Conservation (phyloP, 1,140 invertebrate species). For the Drosophila nigromelanica region DNA sequence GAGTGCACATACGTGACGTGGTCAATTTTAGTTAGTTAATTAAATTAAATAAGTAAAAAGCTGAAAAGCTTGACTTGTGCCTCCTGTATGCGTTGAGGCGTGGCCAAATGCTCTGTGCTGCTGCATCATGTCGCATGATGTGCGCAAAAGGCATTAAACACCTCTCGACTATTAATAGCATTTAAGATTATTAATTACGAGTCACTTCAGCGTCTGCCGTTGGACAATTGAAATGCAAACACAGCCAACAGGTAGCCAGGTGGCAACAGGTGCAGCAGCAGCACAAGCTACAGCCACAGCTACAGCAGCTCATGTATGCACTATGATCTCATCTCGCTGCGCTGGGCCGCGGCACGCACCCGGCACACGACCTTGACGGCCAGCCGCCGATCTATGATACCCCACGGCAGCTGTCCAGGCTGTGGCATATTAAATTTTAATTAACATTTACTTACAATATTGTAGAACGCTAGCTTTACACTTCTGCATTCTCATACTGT, state of each 20-base stretch:
- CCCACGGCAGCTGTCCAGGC: constrained; percentile 8
- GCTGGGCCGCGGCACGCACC: constrained; percentile 59
- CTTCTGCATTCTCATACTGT: constrained; percentile 36
- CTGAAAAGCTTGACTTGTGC: constrained; percentile 50
- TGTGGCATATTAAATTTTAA: constrained; percentile 65
- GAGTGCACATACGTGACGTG: constrained; percentile 57
- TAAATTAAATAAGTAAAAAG: constrained; percentile 73
- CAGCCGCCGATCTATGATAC: constrained; percentile 11
- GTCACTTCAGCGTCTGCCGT: constrained; percentile 36
- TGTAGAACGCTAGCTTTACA: constrained; percentile 21
- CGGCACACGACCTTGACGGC: constrained; percentile 62
- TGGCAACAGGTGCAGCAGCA: constrained; percentile 61
- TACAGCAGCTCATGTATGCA: constrained; percentile 37
- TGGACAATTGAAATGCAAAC: constrained; percentile 71
- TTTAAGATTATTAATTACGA: constrained; percentile 66
- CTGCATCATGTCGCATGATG: constrained; percentile 61
- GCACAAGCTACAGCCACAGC: neutral
- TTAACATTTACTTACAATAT: constrained; percentile 63
- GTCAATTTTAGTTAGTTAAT: constrained; percentile 55
- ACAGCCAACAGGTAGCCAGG: constrained; percentile 43
- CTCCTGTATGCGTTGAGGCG: constrained; percentile 36
- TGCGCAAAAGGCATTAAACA: constrained; percentile 67
- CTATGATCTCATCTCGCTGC: constrained; percentile 65
- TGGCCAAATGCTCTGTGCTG: constrained; percentile 32
- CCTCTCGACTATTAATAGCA: constrained; percentile 66